These are phyloP conservation scores for Zaprionus vittiger DNA, from an alignment of 1,140 invertebrate genomes.

Conservation along the genomic window DNA sequence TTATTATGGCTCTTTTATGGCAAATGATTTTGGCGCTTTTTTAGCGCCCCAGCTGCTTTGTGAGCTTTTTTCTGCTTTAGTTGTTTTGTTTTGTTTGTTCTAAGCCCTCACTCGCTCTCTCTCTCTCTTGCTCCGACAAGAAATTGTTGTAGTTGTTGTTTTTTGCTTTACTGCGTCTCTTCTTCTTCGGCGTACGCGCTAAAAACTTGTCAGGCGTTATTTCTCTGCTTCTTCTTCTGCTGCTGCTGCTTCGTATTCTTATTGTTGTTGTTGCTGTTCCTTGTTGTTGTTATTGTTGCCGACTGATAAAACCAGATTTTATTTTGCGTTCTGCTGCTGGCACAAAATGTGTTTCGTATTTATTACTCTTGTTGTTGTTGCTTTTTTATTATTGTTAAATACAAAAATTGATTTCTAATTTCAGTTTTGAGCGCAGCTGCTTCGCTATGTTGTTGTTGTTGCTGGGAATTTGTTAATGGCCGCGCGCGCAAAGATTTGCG, in stretches of 20 bases:
- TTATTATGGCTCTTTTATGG: constrained; percentile 35
- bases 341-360: constrained; percentile 25
- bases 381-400: constrained; percentile 54
- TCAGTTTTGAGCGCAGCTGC: constrained; percentile 52
- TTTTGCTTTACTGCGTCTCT: constrained; percentile 50
- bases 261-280: neutral
- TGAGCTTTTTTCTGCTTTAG: constrained; percentile 29
- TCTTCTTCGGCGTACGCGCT: constrained; percentile 34
- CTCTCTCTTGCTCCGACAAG: constrained; percentile 1
- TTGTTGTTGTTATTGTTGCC: constrained; percentile 41
- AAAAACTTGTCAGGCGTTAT: constrained; percentile 52
- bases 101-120: constrained; percentile 37
- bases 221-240: constrained; percentile 22
- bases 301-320: constrained; percentile 79
- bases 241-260: neutral
- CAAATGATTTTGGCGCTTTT: constrained; percentile 47
- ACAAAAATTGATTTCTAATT: constrained; percentile 72
- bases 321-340: constrained; percentile 54
- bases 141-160: constrained; percentile 36
- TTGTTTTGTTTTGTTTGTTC: constrained; percentile 39
- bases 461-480: constrained; percentile 54
- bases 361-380: constrained; percentile 10
- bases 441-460: constrained; percentile 33
- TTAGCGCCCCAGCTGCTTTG: constrained; percentile 41
- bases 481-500: constrained; percentile 51